Conservation (phyloP, 2,888 invertebrate genomes). For the Heliconius sara region DNA sequence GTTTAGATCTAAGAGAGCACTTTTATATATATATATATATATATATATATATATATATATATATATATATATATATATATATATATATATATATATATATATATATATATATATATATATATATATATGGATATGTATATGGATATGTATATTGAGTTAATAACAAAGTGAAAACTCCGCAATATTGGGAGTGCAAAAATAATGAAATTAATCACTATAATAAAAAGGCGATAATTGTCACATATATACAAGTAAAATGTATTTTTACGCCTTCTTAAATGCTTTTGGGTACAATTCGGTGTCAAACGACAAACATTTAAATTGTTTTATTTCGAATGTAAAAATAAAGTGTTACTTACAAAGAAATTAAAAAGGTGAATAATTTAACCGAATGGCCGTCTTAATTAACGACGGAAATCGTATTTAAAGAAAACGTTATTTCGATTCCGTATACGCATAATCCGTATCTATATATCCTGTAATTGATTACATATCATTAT, state of each 20-base stretch:
- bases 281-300: neutral
- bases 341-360: conserved; percentile 18
- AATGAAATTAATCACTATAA: neutral
- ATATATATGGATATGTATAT: too few species aligned
- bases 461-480: conserved; percentile 2
- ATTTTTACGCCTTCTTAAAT: neutral
- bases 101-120: too few species aligned
- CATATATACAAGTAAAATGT: neutral
- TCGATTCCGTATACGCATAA: neutral
- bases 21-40: neutral
- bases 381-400: neutral
- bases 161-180: neutral
- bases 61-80: too few species aligned
- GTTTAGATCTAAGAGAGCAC: too few species aligned
- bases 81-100: too few species aligned
- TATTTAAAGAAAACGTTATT: conserved; percentile 1
- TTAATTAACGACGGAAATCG: conserved; percentile 10
- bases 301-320: conserved; percentile 13
- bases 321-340: neutral
- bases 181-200: neutral
- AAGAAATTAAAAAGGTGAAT: neutral
- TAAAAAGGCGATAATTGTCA: conserved; percentile 1
- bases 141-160: neutral
- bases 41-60: too few species aligned
- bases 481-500: conserved; percentile 7